Evolutionary conservation across 2,888 invertebrate species (phyloP).

Genomic region (Athalia rosae): DNA sequence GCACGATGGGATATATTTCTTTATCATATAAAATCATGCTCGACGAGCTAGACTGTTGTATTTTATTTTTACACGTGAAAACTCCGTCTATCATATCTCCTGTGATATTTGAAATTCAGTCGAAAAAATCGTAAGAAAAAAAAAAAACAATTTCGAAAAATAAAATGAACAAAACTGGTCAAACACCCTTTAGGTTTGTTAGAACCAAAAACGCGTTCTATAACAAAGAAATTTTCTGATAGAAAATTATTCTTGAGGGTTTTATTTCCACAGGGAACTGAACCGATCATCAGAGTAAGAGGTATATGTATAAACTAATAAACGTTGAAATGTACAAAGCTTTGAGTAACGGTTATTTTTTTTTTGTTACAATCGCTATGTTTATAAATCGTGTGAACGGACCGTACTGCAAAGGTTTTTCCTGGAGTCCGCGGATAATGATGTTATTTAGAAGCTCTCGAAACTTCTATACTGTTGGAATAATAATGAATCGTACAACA

Average conservation of each 20-base stretch:
- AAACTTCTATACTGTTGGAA: conserved; percentile 17
- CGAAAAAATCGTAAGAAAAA: background rate
- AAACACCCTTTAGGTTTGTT: no score
- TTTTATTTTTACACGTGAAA: no score
- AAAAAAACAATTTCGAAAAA: background rate
- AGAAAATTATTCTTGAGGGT: background rate
- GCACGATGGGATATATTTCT: background rate
- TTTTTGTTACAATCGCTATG: conserved; percentile 31
- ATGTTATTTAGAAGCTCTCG: conserved; percentile 46
- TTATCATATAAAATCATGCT: background rate
- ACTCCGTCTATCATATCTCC: no score
- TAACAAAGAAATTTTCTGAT: background rate
- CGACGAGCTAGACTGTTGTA: no score
- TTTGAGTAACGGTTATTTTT: conserved; percentile 24
- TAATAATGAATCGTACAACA: conserved; percentile 42
- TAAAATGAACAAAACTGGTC: no score
- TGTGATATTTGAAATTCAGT: no score
- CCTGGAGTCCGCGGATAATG: conserved; percentile 34
- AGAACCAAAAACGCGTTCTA: no score
- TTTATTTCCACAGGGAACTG: conserved; percentile 23
- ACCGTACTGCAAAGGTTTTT: conserved; percentile 28
- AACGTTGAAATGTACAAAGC: conserved; percentile 13
- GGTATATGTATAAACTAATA: background rate
- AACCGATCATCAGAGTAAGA: conserved; percentile 14
- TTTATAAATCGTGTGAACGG: conserved; percentile 48